Conservation (phyloP, 2,888 invertebrate genomes). For the Epinotia nisella region DNA sequence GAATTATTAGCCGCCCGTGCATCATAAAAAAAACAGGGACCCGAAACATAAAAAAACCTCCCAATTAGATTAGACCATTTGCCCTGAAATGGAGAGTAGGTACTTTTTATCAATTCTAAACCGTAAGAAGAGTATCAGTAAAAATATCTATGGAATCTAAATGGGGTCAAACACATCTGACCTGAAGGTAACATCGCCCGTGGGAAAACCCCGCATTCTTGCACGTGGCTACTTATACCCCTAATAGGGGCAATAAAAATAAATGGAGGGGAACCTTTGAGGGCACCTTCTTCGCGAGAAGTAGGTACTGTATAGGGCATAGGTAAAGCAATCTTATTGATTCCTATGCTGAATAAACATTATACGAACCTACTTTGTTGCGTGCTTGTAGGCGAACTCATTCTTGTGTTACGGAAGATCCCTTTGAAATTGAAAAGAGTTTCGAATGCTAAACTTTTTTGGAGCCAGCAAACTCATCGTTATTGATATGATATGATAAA, state of each 20-base stretch:
- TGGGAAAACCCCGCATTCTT: conserved; percentile 54
- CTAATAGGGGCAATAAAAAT: conserved; percentile 56
- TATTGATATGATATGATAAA: conserved; percentile 7
- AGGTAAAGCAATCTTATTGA: conserved; percentile 41
- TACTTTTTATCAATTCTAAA: background rate
- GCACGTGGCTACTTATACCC: conserved; percentile 52
- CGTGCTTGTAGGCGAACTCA: conserved; percentile 29
- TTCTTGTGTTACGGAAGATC: conserved; percentile 31
- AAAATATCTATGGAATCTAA: conserved; percentile 46
- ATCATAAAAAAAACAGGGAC: too few relatives aligned
- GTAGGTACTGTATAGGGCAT: conserved; percentile 57
- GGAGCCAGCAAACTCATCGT: conserved; percentile 5
- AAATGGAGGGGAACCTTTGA: conserved; percentile 53
- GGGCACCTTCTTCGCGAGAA: conserved; percentile 49
- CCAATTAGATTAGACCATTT: too few relatives aligned
- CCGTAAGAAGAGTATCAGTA: too few relatives aligned
- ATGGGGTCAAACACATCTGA: conserved; percentile 54
- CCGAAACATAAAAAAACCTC: too few relatives aligned
- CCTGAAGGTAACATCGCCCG: conserved; percentile 58
- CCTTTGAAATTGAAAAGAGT: conserved; percentile 43
- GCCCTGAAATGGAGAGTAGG: background rate
- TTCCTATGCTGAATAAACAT: conserved; percentile 32
- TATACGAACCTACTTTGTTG: conserved; percentile 27
- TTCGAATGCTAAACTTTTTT: conserved; percentile 24
- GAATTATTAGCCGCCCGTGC: too few relatives aligned